Evolutionary conservation across 2,797 vertebrate genomes (phyloP), one percentile per base, ranked within the genome.

Genomic region (Tympanoctomys barrerae): DNA sequence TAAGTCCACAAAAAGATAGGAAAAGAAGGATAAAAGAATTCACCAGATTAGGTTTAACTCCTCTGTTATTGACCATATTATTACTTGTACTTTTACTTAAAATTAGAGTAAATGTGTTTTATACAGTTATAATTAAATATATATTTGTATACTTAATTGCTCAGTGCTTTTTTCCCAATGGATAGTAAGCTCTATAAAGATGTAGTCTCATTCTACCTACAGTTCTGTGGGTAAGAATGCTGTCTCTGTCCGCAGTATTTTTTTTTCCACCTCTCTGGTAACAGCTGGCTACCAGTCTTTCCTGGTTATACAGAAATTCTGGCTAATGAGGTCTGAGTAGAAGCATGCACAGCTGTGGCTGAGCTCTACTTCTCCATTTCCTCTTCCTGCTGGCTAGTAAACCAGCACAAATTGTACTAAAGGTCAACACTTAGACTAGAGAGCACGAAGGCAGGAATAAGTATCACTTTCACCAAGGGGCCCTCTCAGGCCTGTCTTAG

Each of bases 351-450:
- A 82, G n/a, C 31, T 96, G n/a, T 28, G 66, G 52, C 13, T 81
- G 57, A 54, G 71, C 64, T 83, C 92, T 85, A 87, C 61, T 78
- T 96, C n/a, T 24, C 10, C 70, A 73, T 75, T n/a, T 94, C 33
- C n/a, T 46, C 62, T 95, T 92, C 68, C 73, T 94, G 49, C 39
- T 86, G 46, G 77, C 77, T 89, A 62, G 16, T 49, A 62, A 82
- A 59, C 89, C n/a, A 57, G 66, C 42, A 39, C 24, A 84, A 91
- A 64, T 24, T 22, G 64, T 4, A 64, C 49, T n/a, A 33, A 87
- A 87, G 26, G 57, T 64, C 70, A 75, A 87, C 88, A 70, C 22
- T 10, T 70, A 77, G 16, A 73, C 52, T 54, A 28, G 26, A 94
- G 22, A 33, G 73, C 33, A 22, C 8, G 5, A 80, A 39, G 19